phyloP scores from a whole-genome alignment of 2,888 invertebrate species.

The Cynaeus angustus region DNA sequence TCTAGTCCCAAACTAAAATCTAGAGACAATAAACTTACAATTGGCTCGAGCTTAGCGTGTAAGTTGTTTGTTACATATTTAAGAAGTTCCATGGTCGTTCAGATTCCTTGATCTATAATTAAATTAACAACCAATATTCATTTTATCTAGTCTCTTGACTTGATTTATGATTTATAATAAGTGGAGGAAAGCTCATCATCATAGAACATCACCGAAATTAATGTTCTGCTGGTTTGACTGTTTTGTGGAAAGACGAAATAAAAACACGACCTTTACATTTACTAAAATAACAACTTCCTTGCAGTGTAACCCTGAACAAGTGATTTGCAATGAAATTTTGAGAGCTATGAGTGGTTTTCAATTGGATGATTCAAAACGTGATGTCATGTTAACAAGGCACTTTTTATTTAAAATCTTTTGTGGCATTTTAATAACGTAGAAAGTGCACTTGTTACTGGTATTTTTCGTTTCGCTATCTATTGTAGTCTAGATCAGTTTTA shows the following conservation, averaged over 20 bases:
- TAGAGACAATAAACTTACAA: neutral
- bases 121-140: slow-evolving; percentile 47
- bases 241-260: slow-evolving; percentile 25
- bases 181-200: neutral
- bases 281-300: slow-evolving; percentile 49
- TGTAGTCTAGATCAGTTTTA: no score
- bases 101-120: slow-evolving; percentile 58
- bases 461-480: no score
- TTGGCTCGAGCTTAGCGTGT: slow-evolving; percentile 19
- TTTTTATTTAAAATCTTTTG: neutral
- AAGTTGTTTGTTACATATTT: slow-evolving; percentile 44
- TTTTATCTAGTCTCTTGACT: slow-evolving; percentile 20
- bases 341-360: slow-evolving; percentile 29
- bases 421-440: no score
- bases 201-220: slow-evolving; percentile 44
- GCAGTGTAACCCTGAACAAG: slow-evolving; percentile 49
- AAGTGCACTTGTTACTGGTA: no score
- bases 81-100: slow-evolving; percentile 55
- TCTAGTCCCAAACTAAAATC: neutral
- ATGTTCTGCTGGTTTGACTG: slow-evolving; percentile 10
- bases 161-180: slow-evolving; percentile 34
- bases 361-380: slow-evolving; percentile 34
- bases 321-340: slow-evolving; percentile 47
- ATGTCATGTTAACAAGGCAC: slow-evolving; percentile 9
- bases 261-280: slow-evolving; percentile 51